phyloP scores from a whole-genome alignment of 2,888 invertebrate genomes.

The Rhimphoctona megacephalus region DNA sequence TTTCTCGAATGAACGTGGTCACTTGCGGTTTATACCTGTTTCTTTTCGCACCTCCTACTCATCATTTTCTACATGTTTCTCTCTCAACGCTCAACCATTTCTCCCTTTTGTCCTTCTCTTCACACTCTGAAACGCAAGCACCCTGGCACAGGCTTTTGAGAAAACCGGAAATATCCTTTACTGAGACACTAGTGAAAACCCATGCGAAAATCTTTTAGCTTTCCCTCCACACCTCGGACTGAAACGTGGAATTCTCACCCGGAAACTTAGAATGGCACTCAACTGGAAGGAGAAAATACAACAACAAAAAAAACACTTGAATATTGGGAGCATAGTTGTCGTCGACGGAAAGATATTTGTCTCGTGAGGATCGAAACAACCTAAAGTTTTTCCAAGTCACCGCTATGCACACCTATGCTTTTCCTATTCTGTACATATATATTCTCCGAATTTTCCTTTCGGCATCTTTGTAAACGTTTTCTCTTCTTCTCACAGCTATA shows the following conservation, averaged over 20 bases:
- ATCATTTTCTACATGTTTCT: slow-evolving; percentile 63
- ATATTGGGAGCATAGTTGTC: slow-evolving; percentile 57
- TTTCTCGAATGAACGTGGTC: slow-evolving; percentile 60
- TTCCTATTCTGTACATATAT: slow-evolving; percentile 11
- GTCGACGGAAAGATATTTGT: slow-evolving; percentile 59
- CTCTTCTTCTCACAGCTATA: background rate
- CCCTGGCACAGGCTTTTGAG: slow-evolving; percentile 55
- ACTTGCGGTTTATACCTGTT: slow-evolving; percentile 49
- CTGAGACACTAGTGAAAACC: background rate
- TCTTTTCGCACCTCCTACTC: slow-evolving; percentile 33
- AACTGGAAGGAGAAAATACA: slow-evolving; percentile 16
- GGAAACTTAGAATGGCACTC: slow-evolving; percentile 29
- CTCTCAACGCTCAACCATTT: slow-evolving; percentile 17
- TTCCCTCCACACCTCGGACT: background rate
- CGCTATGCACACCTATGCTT: background rate
- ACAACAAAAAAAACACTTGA: slow-evolving; percentile 6
- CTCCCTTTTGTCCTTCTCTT: background rate
- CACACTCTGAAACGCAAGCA: slow-evolving; percentile 21
- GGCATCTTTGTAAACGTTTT: slow-evolving; percentile 46
- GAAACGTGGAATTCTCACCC: slow-evolving; percentile 41
- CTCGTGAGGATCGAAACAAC: slow-evolving; percentile 62
- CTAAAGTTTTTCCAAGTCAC: slow-evolving; percentile 33
- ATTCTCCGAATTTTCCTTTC: slow-evolving; percentile 30
- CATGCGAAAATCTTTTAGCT: slow-evolving; percentile 33
- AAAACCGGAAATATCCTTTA: slow-evolving; percentile 62